Evolutionary conservation across 2,888 invertebrate species (phyloP).

Genomic region (Cyaniris semiargus): DNA sequence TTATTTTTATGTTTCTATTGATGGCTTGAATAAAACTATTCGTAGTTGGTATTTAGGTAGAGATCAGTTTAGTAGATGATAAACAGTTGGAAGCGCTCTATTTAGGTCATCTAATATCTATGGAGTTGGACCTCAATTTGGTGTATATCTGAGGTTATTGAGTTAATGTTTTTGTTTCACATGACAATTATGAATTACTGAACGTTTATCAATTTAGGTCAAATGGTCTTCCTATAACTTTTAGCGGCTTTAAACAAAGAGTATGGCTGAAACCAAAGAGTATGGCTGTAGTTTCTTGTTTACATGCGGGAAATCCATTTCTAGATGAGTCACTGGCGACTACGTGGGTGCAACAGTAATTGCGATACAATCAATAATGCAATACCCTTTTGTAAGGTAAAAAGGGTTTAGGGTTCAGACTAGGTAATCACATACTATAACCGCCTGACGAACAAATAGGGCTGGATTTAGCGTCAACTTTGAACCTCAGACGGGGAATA

Average conservation of each 20-base stretch:
- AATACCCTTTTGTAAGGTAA: not conserved
- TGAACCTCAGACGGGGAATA: not conserved
- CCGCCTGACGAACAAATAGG: not conserved
- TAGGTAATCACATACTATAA: not conserved
- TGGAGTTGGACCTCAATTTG: not conserved
- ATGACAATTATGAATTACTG: not conserved
- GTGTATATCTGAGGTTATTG: not conserved
- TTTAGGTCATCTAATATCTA: too few relatives aligned
- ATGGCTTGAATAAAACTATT: not conserved
- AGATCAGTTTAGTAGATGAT: too few relatives aligned
- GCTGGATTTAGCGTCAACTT: not conserved
- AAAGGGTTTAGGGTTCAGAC: slow-evolving; percentile 4
- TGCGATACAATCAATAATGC: slow-evolving; percentile 1
- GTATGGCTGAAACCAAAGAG: too few relatives aligned
- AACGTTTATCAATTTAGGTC: not conserved
- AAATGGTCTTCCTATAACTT: not conserved
- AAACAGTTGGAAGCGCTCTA: too few relatives aligned
- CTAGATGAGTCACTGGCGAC: slow-evolving; percentile 1
- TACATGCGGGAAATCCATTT: slow-evolving; percentile 1
- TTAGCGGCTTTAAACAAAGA: too few relatives aligned
- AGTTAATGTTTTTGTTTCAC: not conserved
- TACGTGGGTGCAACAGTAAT: not conserved
- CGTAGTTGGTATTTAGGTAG: too few relatives aligned
- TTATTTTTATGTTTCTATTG: not conserved
- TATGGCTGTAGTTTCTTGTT: not conserved